These are phyloP conservation scores for Sylvilagus floridanus DNA, from an alignment of 2,797 vertebrate genomes.

Conservation along the genomic window DNA sequence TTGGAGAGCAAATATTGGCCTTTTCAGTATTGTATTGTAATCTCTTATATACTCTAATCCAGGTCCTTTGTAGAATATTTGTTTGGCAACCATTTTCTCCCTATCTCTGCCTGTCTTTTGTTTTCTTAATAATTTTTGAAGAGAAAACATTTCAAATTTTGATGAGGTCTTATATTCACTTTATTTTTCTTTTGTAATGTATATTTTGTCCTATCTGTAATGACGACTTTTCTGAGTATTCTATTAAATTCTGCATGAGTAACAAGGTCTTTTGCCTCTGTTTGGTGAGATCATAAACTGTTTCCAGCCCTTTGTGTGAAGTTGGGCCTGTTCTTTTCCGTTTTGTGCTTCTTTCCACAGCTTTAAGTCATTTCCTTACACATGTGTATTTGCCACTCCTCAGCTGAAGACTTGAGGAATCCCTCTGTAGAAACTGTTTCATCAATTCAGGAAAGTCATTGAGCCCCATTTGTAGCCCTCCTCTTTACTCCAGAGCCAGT, in stretches of 20 bases:
- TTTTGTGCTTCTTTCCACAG: neutral
- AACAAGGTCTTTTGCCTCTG: neutral
- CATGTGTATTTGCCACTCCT: neutral
- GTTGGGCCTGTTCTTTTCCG: neutral
- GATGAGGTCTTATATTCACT: neutral
- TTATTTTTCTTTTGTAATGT: neutral
- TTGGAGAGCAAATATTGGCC: neutral
- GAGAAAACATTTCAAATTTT: slow-evolving; percentile 16
- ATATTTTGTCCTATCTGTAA: neutral
- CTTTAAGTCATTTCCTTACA: neutral
- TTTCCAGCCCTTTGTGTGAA: neutral
- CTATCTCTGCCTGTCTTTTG: neutral
- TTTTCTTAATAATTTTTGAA: neutral
- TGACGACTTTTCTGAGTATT: neutral
- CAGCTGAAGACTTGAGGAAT: neutral
- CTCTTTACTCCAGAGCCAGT: neutral
- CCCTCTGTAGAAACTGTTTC: neutral
- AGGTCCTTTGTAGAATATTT: neutral
- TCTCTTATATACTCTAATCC: neutral
- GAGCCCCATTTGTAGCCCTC: neutral
- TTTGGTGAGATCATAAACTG: neutral
- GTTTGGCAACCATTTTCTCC: neutral
- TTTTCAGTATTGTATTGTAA: neutral
- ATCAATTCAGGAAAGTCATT: too few species aligned
- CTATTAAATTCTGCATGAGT: neutral